phyloP scores from a whole-genome alignment of 2,888 invertebrate species.

The Oxytorus armatus region DNA sequence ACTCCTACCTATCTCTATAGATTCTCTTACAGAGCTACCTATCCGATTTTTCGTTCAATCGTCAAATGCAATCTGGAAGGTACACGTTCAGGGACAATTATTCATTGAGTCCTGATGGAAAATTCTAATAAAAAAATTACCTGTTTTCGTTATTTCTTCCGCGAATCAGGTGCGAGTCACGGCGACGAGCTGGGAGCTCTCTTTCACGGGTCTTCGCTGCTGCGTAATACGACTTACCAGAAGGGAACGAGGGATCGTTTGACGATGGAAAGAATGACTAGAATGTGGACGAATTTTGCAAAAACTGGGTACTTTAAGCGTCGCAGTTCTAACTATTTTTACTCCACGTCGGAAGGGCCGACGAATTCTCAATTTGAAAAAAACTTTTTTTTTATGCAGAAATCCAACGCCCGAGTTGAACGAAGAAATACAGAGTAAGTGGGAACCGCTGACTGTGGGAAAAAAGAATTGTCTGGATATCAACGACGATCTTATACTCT shows the following conservation, averaged over 20 bases:
- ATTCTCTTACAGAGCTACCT: constrained; percentile 84
- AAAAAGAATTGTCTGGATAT: constrained; percentile 73
- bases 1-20: constrained; percentile 86
- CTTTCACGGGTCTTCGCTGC: constrained; percentile 81
- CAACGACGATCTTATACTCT: constrained; percentile 62
- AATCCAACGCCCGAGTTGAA: constrained; percentile 75
- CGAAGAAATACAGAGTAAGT: constrained; percentile 68
- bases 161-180: constrained; percentile 87
- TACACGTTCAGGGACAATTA: too few species aligned
- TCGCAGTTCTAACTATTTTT: background rate
- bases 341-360: too few species aligned
- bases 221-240: constrained; percentile 50
- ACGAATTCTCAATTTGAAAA: background rate
- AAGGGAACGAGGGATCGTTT: constrained; percentile 73
- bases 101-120: too few species aligned
- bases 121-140: too few species aligned
- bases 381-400: constrained; percentile 59
- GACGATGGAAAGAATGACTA: constrained; percentile 73
- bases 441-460: constrained; percentile 70
- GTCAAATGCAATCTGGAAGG: constrained; percentile 12
- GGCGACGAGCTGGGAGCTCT: constrained; percentile 88
- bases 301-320: constrained; percentile 75
- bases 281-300: constrained; percentile 79
- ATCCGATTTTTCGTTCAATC: constrained; percentile 36
- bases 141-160: too few species aligned